Evolutionary conservation across 2,888 invertebrate species (phyloP), one percentile per base, ranked within the genome.

Genomic region (Neoitamus cyanurus): DNA sequence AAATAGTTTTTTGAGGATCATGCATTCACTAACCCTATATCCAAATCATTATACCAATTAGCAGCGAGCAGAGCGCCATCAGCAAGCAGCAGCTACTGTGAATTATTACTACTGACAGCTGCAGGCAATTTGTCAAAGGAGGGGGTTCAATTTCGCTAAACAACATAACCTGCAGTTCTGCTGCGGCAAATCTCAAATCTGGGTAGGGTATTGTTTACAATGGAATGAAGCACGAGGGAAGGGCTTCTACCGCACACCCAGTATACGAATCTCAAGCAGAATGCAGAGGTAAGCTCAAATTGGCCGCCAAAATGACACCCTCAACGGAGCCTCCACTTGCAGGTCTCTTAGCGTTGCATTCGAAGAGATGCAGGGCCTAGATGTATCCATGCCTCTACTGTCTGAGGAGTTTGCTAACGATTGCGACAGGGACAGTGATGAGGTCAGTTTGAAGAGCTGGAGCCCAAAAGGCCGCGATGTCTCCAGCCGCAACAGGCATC

Each of bases 401-500:
- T 46, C 48, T 28, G 48, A 78, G n/a, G 78, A 78, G n/a, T 42
- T 25, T n/a, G 7, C 42, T 13, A 75, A 42, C n/a, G 75, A 75
- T 25, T 75, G 42, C 25, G 34, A 30, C 13, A 37, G 25, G 28
- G 75, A 42, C 20, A 58, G 58, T 11, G 78, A 58, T 15, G 78
- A 48, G 1, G 36, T 37, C 3, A n/a, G 46, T 28, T 9, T 15
- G 28, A 48, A 37, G 6, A 28, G 3, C 34, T n/a, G 15, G 20
- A 9, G 9, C 7, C n/a, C 58, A 1, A 78, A 58, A 7, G 48
- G 36, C 11, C 28, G n/a, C 13, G 48, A 15, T 28, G 25, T 34
- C 2, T 69, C 69, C 70, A 31, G 28, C 3, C 42, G 70, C 80
- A 90, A 92, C 92, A 34, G 82, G 34, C 69, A 82, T 13, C 69